These are phyloP conservation scores for Pelagia noctiluca DNA, from an alignment of 30 jellyfish, hydroid and myxozoan species.

Conservation along the genomic window DNA sequence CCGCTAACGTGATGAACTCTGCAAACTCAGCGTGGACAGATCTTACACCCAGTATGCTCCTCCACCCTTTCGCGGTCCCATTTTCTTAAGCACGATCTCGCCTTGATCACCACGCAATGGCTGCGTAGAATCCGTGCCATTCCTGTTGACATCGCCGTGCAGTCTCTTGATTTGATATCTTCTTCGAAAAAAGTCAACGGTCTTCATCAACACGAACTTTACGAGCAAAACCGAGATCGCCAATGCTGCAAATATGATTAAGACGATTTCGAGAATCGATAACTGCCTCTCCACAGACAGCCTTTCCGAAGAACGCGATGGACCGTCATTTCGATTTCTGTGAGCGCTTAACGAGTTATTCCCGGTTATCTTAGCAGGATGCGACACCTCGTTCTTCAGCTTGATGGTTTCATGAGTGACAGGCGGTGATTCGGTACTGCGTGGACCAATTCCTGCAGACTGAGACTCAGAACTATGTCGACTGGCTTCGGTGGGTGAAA, in stretches of 20 bases:
- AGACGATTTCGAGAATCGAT: slow-evolving; percentile 66
- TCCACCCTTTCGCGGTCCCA: slow-evolving; percentile 67
- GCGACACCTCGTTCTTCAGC: no score
- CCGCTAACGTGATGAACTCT: no score
- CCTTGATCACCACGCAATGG: slow-evolving; percentile 49
- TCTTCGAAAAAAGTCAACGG: slow-evolving; percentile 56
- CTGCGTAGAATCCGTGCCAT: slow-evolving; percentile 16
- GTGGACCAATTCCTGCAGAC: no score
- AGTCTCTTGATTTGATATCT: slow-evolving; percentile 71
- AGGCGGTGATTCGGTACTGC: no score
- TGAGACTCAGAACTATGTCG: no score
- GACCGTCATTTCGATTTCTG: not conserved
- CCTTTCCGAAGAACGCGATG: not conserved
- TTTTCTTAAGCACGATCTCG: slow-evolving; percentile 57
- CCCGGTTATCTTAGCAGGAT: no score
- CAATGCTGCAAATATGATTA: slow-evolving; percentile 83
- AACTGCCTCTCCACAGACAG: slow-evolving; percentile 22
- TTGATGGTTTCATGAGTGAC: no score
- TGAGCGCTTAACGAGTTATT: no score
- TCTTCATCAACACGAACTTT: slow-evolving; percentile 67
- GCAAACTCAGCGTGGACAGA: no score
- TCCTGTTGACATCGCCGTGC: slow-evolving; percentile 9
- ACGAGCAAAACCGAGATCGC: slow-evolving; percentile 63
- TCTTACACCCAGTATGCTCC: slow-evolving; percentile 69
- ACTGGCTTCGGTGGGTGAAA: no score